Evolutionary conservation across 2,113 vertebrate genomes (phyloP).

Genomic region (Puffinus mauretanicus): DNA sequence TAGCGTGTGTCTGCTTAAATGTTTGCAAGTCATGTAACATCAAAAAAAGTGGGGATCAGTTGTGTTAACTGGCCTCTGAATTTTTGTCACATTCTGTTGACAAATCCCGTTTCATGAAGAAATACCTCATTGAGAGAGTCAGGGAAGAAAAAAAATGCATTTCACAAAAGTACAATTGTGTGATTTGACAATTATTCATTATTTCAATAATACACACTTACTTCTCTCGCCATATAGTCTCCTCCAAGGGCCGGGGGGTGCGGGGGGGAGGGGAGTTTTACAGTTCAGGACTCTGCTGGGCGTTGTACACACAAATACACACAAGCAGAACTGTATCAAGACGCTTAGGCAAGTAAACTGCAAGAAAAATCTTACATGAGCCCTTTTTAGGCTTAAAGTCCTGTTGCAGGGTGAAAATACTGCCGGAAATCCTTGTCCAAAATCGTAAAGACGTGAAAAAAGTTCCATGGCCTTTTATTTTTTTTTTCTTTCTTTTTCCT

Average conservation of each 20-base stretch:
- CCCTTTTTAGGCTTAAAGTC: not conserved
- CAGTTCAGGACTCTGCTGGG: not conserved
- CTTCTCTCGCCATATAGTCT: accelerated
- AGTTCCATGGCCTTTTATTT: accelerated
- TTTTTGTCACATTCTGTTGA: not conserved
- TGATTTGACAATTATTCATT: not conserved
- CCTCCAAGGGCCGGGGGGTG: too few species aligned
- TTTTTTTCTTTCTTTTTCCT: accelerated
- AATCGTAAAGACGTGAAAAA: accelerated
- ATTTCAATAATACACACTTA: too few species aligned
- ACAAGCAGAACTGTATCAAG: not conserved
- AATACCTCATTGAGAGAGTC: not conserved
- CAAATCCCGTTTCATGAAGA: not conserved
- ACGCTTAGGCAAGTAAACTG: not conserved
- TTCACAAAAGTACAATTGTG: not conserved
- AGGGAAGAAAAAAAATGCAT: not conserved
- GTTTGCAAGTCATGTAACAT: not conserved
- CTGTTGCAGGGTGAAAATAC: not conserved
- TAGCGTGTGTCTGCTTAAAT: accelerated
- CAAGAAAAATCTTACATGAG: not conserved
- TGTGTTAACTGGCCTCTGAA: not conserved
- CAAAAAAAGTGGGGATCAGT: too few species aligned
- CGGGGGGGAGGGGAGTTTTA: not conserved
- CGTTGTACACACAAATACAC: too few species aligned
- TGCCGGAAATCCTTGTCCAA: not conserved